A percentile compares a stretch with the other conserved stretches of the same genome.
Conservation (phyloP, 2,888 invertebrate species). For the Diarsia dahlii region DNA sequence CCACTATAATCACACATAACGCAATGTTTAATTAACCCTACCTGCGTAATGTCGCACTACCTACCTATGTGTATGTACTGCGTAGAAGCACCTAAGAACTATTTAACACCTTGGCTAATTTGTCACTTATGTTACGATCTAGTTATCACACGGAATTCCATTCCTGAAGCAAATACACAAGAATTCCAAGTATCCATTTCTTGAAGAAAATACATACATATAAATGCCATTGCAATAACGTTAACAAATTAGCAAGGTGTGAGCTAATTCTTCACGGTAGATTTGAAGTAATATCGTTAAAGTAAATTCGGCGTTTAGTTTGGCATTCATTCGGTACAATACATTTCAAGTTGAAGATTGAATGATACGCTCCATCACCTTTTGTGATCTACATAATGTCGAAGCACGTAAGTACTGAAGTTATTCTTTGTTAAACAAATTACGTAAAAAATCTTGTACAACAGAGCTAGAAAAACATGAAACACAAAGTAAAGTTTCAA, state of each 20-base stretch:
- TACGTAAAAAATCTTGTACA: slow-evolving; percentile 60
- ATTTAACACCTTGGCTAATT: slow-evolving; percentile 44
- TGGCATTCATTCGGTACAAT: slow-evolving; percentile 55
- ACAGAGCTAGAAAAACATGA: slow-evolving; percentile 28
- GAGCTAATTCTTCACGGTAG: slow-evolving; percentile 12
- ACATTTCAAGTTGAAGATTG: slow-evolving; percentile 62
- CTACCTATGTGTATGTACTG: slow-evolving; percentile 1
- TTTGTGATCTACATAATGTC: slow-evolving; percentile 71
- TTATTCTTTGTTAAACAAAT: slow-evolving; percentile 62
- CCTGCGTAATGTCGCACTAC: slow-evolving; percentile 32
- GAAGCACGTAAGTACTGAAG: slow-evolving; percentile 63
- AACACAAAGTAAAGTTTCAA: slow-evolving; percentile 15
- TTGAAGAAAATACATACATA: background rate
- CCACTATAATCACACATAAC: slow-evolving; percentile 29
- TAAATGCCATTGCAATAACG: slow-evolving; percentile 6
- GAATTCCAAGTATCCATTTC: background rate
- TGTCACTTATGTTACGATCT: slow-evolving; percentile 37
- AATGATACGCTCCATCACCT: slow-evolving; percentile 74
- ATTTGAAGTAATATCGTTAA: slow-evolving; percentile 28
- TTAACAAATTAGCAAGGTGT: slow-evolving; percentile 44
- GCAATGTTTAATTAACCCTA: slow-evolving; percentile 39
- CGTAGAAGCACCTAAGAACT: slow-evolving; percentile 40
- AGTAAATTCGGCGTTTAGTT: slow-evolving; percentile 29
- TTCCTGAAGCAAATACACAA: slow-evolving; percentile 10
- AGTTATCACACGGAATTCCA: slow-evolving; percentile 43